These are phyloP conservation scores for Macrophya alboannulata DNA, from an alignment of 2,888 invertebrate genomes.

Conservation along the genomic window DNA sequence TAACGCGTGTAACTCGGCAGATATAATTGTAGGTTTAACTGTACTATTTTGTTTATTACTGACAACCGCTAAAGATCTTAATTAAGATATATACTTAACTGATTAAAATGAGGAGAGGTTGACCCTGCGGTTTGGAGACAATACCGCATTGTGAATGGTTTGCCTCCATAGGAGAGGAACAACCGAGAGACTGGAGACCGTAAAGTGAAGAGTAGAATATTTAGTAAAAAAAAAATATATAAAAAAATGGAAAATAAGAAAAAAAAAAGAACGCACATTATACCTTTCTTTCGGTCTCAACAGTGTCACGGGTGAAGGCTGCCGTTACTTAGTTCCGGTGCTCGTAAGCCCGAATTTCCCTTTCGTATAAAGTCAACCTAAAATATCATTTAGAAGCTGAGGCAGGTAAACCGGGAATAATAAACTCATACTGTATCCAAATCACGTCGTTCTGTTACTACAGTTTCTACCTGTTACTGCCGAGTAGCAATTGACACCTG, in stretches of 20 bases:
- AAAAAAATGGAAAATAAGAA: too few relatives aligned
- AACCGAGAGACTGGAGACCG: neutral
- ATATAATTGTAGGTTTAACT: neutral
- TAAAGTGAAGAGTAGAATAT: conserved; percentile 16
- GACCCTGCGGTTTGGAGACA: conserved; percentile 47
- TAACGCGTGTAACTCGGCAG: neutral
- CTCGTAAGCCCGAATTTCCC: conserved; percentile 46
- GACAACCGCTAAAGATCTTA: conserved; percentile 15
- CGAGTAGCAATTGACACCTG: conserved; percentile 39
- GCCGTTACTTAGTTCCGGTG: conserved; percentile 31
- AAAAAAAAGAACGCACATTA: conserved; percentile 4
- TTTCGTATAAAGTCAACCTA: conserved; percentile 44
- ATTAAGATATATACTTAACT: conserved; percentile 26
- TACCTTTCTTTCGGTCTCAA: conserved; percentile 41
- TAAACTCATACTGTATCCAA: conserved; percentile 30
- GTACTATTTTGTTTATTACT: conserved; percentile 3
- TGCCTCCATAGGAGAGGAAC: neutral
- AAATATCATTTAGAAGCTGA: conserved; percentile 30
- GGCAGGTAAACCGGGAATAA: neutral
- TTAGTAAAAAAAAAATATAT: neutral
- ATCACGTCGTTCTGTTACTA: conserved; percentile 45
- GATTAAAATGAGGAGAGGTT: conserved; percentile 21
- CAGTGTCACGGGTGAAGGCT: conserved; percentile 47
- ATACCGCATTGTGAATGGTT: conserved; percentile 28
- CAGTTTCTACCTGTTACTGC: conserved; percentile 28